Evolutionary conservation across 1,140 invertebrate genomes (phyloP).

Genomic region (Pachypeltis micranthus): DNA sequence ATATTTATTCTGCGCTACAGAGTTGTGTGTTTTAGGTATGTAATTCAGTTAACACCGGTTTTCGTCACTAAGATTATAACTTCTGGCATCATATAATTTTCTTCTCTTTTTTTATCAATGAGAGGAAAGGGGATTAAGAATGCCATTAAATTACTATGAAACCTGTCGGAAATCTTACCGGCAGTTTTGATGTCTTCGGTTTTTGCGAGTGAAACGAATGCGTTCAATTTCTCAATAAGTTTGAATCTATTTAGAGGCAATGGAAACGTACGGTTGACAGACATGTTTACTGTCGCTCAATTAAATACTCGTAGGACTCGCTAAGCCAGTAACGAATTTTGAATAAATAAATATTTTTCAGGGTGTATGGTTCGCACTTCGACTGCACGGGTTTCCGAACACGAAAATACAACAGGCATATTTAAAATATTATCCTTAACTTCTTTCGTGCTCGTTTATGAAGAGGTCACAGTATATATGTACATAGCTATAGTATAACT

Average conservation of each 20-base stretch:
- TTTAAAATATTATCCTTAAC: no score
- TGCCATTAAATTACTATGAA: no score
- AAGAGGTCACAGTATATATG: no score
- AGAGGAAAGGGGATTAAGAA: background rate
- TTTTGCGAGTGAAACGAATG: background rate
- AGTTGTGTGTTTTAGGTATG: background rate
- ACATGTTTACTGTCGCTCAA: background rate
- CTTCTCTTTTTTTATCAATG: background rate
- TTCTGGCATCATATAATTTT: background rate
- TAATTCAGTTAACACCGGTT: background rate
- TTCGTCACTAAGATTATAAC: background rate
- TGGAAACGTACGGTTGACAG: background rate
- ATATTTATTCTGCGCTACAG: no score
- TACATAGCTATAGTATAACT: no score
- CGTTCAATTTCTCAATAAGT: background rate
- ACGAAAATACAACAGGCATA: no score
- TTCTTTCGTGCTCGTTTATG: no score
- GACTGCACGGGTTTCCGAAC: no score
- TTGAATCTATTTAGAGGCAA: background rate
- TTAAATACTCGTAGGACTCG: background rate
- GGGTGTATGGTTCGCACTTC: background rate
- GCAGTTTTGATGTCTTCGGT: no score
- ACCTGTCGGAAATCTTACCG: no score
- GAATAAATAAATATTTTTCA: background rate
- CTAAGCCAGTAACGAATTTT: background rate